A percentile compares a stretch with the other conserved stretches of the same genome.
Evolutionary conservation across 2,113 vertebrate species (phyloP).

Genomic region (Heterocephalus glaber): DNA sequence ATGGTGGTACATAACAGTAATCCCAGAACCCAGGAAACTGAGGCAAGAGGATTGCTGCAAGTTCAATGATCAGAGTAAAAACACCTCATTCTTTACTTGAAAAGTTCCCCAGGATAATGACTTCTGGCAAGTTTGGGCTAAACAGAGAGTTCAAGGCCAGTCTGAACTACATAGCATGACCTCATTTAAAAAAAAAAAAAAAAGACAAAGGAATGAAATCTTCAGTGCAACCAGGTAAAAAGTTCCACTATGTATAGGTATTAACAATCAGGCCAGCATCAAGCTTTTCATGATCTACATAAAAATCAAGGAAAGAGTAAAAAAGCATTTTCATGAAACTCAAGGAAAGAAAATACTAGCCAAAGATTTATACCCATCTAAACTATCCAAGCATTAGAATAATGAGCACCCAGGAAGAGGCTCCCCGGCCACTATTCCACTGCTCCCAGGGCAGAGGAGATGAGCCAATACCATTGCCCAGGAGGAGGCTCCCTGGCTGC

Average conservation of each 20-base stretch:
- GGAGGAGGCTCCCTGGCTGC: too few relatives aligned
- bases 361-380: neutral
- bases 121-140: neutral
- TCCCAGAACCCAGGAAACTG: neutral
- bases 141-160: neutral
- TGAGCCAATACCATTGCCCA: too few relatives aligned
- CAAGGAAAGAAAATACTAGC: neutral
- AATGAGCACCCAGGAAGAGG: too few relatives aligned
- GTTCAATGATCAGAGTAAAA: neutral
- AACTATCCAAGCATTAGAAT: too few relatives aligned
- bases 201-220: neutral
- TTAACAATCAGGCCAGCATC: neutral
- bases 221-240: neutral
- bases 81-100: neutral
- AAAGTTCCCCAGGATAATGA: neutral
- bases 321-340: neutral
- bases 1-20: neutral
- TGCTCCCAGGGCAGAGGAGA: too few relatives aligned
- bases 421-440: too few relatives aligned
- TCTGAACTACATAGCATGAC: neutral
- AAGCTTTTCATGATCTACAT: neutral
- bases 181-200: neutral
- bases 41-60: neutral
- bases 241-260: neutral
- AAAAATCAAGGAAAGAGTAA: neutral